Percentiles rank a stretch among this genome's conserved stretches.
These are phyloP conservation scores for Pristionchus japonicus DNA, from an alignment of 2,888 invertebrate species.

Conservation along the genomic window DNA sequence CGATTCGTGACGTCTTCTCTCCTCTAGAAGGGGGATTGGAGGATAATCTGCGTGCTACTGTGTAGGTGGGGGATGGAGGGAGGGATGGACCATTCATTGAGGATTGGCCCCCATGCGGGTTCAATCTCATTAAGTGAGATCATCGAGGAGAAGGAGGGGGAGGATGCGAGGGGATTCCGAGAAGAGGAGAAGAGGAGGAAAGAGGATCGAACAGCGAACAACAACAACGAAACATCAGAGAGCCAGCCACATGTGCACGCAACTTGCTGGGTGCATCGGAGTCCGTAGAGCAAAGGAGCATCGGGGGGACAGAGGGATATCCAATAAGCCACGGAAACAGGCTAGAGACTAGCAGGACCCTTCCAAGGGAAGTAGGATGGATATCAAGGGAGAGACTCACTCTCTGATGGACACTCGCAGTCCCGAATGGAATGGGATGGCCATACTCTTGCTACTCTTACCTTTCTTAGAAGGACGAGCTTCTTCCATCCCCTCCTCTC, in stretches of 20 bases:
- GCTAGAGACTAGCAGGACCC: background rate
- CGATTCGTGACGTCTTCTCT: background rate
- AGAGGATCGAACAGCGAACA: background rate
- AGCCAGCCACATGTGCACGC: background rate
- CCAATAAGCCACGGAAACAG: background rate
- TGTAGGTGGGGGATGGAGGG: background rate
- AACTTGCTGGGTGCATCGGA: background rate
- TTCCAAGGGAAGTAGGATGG: background rate
- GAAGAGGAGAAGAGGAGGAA: background rate
- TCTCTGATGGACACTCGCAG: background rate
- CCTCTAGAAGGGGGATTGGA: background rate
- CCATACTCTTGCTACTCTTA: background rate
- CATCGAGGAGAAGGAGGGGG: background rate
- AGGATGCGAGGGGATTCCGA: background rate
- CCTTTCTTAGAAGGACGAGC: constrained; percentile 16
- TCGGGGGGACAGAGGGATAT: background rate
- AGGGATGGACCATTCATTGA: background rate
- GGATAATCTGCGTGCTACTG: background rate
- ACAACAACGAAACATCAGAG: constrained; percentile 27
- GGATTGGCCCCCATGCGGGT: background rate
- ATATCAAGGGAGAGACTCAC: background rate
- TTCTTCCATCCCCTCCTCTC: background rate
- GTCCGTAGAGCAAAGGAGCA: background rate
- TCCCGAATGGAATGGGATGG: background rate
- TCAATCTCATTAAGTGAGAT: constrained; percentile 8